Conservation (phyloP, 2,113 vertebrate genomes). For the Nyctereutes procyonoides region DNA sequence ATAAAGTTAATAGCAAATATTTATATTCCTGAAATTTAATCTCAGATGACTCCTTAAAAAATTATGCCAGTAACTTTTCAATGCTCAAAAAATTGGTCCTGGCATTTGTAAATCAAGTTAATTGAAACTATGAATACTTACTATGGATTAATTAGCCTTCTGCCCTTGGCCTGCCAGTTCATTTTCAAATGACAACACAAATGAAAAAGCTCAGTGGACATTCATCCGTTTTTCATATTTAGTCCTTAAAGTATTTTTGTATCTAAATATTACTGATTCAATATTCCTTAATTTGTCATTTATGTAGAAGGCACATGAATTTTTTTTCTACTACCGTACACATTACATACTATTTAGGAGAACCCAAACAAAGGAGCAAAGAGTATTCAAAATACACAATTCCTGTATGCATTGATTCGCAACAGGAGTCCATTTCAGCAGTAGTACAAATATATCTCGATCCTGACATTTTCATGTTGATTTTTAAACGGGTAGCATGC, state of each 20-base stretch:
- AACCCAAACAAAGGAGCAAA: neutral
- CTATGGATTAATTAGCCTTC: neutral
- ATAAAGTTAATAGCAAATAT: slow-evolving; percentile 34
- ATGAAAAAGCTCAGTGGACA: slow-evolving; percentile 17
- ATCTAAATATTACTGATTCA: slow-evolving; percentile 41
- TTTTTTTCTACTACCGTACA: neutral
- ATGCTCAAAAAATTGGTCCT: neutral
- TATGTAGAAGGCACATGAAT: neutral
- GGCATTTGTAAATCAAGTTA: neutral
- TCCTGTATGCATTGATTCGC: neutral
- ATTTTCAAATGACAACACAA: slow-evolving; percentile 38
- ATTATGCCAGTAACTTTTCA: neutral
- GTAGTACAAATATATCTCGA: neutral
- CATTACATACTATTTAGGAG: neutral
- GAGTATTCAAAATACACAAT: neutral
- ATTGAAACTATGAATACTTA: neutral
- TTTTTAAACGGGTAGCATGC: slow-evolving; percentile 80
- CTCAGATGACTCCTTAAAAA: slow-evolving; percentile 44
- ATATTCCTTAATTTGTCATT: slow-evolving; percentile 26
- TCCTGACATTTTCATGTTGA: slow-evolving; percentile 69
- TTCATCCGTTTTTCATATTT: slow-evolving; percentile 8
- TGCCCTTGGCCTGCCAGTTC: slow-evolving; percentile 33
- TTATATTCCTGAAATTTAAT: slow-evolving; percentile 34
- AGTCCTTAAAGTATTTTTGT: neutral
- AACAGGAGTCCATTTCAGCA: neutral